Conservation (phyloP, 2,113 vertebrate genomes). For the Danionella cerebrum region DNA sequence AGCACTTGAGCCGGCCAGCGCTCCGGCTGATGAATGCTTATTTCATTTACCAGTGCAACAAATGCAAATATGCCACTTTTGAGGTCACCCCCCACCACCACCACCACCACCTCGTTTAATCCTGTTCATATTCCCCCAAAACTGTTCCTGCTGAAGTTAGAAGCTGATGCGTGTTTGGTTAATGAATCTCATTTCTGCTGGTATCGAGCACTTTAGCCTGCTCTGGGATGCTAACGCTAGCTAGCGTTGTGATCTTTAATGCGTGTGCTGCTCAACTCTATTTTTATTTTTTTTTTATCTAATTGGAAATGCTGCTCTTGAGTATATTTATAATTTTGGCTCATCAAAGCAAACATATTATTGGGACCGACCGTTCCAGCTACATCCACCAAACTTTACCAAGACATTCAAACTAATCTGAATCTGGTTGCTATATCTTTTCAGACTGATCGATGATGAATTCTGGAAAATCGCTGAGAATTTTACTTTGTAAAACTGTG, state of each 20-base stretch:
- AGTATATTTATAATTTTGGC: too few relatives aligned
- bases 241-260: not conserved
- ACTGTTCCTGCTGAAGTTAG: slow-evolving; percentile 15
- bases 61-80: slow-evolving; percentile 54
- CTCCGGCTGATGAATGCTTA: slow-evolving; percentile 60
- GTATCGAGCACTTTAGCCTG: not conserved
- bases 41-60: slow-evolving; percentile 58
- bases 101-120: not conserved
- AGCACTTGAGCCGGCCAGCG: slow-evolving; percentile 61
- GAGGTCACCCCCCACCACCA: not conserved
- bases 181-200: slow-evolving; percentile 15
- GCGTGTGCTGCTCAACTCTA: too few relatives aligned
- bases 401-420: too few relatives aligned
- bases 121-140: slow-evolving; percentile 10
- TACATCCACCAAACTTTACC: too few relatives aligned
- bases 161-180: slow-evolving; percentile 17
- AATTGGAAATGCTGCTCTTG: not conserved
- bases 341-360: too few relatives aligned
- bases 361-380: too few relatives aligned
- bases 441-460: too few relatives aligned
- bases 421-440: too few relatives aligned
- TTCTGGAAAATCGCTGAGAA: too few relatives aligned
- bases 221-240: not conserved
- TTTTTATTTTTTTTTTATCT: too few relatives aligned
- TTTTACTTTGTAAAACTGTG: too few relatives aligned